These are phyloP conservation scores for Enteromius unitaeniatus DNA, from an alignment of 2,797 vertebrate species.

Conservation along the genomic window DNA sequence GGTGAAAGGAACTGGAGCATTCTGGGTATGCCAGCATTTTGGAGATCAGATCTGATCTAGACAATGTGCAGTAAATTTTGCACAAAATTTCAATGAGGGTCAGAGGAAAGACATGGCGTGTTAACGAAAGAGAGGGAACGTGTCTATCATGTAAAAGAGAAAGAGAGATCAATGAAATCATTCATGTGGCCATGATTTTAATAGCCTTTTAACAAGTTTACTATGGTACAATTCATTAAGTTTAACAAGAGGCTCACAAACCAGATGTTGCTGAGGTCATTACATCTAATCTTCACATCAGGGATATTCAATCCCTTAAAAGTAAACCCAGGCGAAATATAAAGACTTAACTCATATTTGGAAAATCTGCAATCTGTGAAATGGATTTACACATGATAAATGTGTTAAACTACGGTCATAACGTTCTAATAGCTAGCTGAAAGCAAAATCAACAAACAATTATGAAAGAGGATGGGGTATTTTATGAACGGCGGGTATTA, in stretches of 20 bases:
- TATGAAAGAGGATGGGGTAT: not conserved
- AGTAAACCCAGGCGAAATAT: not conserved
- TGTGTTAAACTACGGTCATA: not conserved
- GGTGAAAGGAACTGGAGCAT: constrained; percentile 18
- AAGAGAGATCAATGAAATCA: not conserved
- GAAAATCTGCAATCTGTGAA: not conserved
- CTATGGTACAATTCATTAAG: not conserved
- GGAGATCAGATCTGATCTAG: constrained; percentile 7
- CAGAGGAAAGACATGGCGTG: constrained; percentile 9
- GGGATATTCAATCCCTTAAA: not conserved
- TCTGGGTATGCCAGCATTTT: constrained; percentile 27
- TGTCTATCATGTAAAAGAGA: not conserved
- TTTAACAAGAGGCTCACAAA: not conserved
- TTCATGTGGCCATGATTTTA: constrained; percentile 7
- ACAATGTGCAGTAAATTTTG: not conserved
- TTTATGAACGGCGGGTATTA: not conserved
- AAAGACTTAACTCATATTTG: not conserved
- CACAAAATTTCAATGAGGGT: constrained; percentile 8
- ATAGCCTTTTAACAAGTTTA: constrained; percentile 21
- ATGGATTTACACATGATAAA: not conserved
- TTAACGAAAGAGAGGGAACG: constrained; percentile 1
- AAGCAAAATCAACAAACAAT: not conserved
- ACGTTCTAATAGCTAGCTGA: not conserved
- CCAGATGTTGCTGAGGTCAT: constrained; percentile 1
- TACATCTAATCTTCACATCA: constrained; percentile 8